Conservation (phyloP, 2,113 vertebrate species). For the Athene cunicularia region DNA sequence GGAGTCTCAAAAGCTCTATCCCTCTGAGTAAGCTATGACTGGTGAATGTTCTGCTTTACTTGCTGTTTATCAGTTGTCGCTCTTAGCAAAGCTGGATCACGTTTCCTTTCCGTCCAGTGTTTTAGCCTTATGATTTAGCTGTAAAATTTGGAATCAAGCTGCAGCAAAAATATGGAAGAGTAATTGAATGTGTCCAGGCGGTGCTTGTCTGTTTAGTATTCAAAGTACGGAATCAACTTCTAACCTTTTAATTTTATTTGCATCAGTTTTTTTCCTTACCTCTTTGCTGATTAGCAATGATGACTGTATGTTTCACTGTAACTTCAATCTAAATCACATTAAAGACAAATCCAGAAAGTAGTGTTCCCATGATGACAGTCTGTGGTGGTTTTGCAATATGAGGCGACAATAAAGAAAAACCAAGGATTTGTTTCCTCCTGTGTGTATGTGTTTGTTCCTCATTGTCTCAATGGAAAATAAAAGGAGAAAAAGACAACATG, state of each 20-base stretch:
- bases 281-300: neutral
- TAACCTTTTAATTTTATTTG: neutral
- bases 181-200: neutral
- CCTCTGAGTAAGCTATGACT: neutral
- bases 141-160: neutral
- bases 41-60: neutral
- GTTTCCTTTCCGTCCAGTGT: neutral
- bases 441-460: accelerated
- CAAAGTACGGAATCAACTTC: neutral
- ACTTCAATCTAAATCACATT: neutral
- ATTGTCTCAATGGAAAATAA: neutral
- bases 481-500: accelerated
- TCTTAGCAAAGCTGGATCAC: neutral
- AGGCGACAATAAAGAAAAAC: neutral
- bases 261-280: neutral
- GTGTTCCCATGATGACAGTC: accelerated
- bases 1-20: neutral
- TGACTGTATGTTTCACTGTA: accelerated
- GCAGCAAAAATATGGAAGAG: neutral
- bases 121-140: neutral
- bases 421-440: neutral
- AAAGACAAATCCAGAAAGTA: neutral
- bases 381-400: neutral
- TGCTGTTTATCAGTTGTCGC: neutral
- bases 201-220: neutral